Evolutionary conservation across 2,888 invertebrate genomes (phyloP), one percentile per base, ranked within the genome.

Genomic region (Xanthia icteritia): DNA sequence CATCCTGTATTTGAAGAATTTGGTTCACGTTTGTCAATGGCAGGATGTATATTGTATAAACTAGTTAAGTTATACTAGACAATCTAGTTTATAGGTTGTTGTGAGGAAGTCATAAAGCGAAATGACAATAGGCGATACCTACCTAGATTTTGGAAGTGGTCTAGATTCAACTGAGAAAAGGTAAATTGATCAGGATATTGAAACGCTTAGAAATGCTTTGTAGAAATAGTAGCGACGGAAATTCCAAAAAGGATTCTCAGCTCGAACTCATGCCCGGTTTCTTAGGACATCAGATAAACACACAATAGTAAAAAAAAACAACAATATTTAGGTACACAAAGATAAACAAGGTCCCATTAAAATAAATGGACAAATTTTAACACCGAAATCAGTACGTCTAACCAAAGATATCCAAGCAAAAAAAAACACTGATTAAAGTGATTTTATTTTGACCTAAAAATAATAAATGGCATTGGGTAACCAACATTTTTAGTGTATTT

Each of bases 1-100:
- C 79, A 48, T 78, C 4, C 20, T 58, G 36, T 63, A 54, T n/a
- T 48, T 31, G 4, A 39, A 48, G 8, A 56, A 64, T 6, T n/a
- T 17, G 17, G 27, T 72, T 73, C 9, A 36, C 48, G 23, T 63
- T 39, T 11, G 27, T 51, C 73, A 61, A 54, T 27, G 15, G n/a
- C 39, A 23, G 31, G 69, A 67, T 42, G 15, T 58, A 31, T n/a
- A 58, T 39, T 31, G 39, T n/a, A 51, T 61, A 54, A 51, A 36
- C 4, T 58, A 31, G 51, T 39, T 48, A 51, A 48, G 27, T 77
- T 23, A 36, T 31, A 31, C 31, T 67, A 31, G 3, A 56, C 17
- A 39, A 31, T 77, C 48, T 42, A 54, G 51, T 36, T 27, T 60
- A 42, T 42, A 27, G 13, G 23, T 48, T 27, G 17, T 60, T 68